Evolutionary conservation across 1,140 invertebrate genomes (phyloP).

Genomic region (Battus philenor): DNA sequence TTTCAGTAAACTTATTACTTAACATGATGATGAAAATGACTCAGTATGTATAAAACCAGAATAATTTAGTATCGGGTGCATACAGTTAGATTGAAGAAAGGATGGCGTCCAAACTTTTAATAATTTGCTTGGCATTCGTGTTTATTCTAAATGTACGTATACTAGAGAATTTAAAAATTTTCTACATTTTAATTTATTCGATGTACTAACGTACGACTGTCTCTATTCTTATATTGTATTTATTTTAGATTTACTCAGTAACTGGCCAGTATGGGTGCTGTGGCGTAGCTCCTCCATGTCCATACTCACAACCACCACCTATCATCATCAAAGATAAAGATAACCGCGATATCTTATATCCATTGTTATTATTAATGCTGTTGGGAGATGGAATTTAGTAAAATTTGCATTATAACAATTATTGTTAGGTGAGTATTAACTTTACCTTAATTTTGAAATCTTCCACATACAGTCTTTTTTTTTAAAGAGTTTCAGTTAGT

Average conservation of each 20-base stretch:
- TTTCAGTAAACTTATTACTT: slow-evolving; percentile 10
- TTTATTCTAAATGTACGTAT: slow-evolving; percentile 9
- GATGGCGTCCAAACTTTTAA: slow-evolving; percentile 10
- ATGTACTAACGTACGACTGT: no score
- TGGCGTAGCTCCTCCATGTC: slow-evolving; percentile 11
- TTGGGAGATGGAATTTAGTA: slow-evolving; percentile 22
- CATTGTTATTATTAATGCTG: slow-evolving; percentile 25
- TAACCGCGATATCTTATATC: slow-evolving; percentile 25
- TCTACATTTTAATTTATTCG: background rate
- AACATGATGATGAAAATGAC: slow-evolving; percentile 9
- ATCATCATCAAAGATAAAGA: slow-evolving; percentile 22
- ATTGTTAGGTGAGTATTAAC: no score
- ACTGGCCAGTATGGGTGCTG: slow-evolving; percentile 21
- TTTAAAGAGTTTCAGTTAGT: no score
- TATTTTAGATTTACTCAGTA: slow-evolving; percentile 22
- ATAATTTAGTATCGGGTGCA: slow-evolving; percentile 4
- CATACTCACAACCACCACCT: slow-evolving; percentile 21
- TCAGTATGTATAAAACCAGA: slow-evolving; percentile 8
- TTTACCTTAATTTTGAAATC: no score
- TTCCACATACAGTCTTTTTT: no score
- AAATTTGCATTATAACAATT: no score
- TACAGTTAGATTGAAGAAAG: slow-evolving; percentile 1
- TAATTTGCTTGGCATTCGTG: slow-evolving; percentile 12
- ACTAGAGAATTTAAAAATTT: background rate
- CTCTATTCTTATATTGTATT: no score